A percentile compares a stretch with the other conserved stretches of the same genome.
Evolutionary conservation across 2,888 invertebrate genomes (phyloP).

Genomic region (Pandemis cinnamomeana): DNA sequence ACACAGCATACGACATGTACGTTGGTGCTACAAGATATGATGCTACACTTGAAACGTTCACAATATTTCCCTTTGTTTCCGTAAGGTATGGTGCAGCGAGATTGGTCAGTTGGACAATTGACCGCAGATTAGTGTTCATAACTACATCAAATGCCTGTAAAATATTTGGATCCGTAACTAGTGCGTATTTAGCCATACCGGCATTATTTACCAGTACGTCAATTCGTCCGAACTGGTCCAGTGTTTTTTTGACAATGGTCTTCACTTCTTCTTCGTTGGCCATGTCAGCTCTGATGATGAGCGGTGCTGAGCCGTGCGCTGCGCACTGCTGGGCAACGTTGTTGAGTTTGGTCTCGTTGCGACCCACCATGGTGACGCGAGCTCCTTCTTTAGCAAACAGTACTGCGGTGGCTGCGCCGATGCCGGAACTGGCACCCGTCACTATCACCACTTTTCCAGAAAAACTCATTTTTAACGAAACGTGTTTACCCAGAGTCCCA

Average conservation of each 20-base stretch:
- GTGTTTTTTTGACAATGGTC: constrained; percentile 28
- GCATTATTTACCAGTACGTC: background rate
- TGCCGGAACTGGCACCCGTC: constrained; percentile 86
- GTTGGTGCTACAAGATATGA: constrained; percentile 15
- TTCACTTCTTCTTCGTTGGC: constrained; percentile 44
- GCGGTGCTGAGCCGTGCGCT: constrained; percentile 13
- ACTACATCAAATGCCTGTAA: background rate
- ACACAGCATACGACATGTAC: constrained; percentile 32
- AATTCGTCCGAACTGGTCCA: background rate
- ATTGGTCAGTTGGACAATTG: constrained; percentile 1
- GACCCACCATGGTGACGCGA: constrained; percentile 83
- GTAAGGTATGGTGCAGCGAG: background rate
- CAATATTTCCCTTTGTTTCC: background rate
- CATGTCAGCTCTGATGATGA: constrained; percentile 42
- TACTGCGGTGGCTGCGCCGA: constrained; percentile 85
- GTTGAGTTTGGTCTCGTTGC: constrained; percentile 73
- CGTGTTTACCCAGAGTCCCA: background rate
- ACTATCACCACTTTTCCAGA: constrained; percentile 47
- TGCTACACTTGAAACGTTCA: constrained; percentile 4
- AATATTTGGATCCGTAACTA: background rate
- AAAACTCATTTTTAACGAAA: constrained; percentile 3
- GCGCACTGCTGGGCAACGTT: constrained; percentile 67
- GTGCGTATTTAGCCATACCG: background rate
- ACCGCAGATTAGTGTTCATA: background rate
- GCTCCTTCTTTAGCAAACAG: constrained; percentile 85